Conservation (phyloP, 2,113 vertebrate genomes). For the Carettochelys insculpta region DNA sequence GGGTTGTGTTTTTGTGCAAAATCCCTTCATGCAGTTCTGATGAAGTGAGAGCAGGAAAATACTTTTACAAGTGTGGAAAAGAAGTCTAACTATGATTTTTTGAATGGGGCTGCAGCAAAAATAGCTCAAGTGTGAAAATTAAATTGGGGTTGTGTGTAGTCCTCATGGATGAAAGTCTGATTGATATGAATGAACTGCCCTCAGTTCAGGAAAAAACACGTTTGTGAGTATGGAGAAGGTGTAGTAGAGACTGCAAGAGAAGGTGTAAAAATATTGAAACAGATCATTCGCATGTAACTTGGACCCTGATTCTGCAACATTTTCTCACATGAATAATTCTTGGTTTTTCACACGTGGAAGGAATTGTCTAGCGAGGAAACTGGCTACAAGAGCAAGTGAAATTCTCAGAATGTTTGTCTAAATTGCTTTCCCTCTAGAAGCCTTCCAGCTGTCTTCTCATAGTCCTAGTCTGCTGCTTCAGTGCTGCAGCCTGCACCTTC, state of each 20-base stretch:
- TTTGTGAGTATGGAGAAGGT: neutral
- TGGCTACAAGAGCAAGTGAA: neutral
- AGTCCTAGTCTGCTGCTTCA: neutral
- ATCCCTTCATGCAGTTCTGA: conserved; percentile 2
- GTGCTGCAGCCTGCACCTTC: neutral
- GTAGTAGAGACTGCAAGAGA: neutral
- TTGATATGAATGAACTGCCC: neutral
- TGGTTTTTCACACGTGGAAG: neutral
- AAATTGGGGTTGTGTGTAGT: neutral
- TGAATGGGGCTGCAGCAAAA: conserved; percentile 24
- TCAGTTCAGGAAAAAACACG: conserved; percentile 26
- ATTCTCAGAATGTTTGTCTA: neutral
- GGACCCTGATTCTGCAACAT: neutral
- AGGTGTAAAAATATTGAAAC: neutral
- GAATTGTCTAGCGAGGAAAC: neutral
- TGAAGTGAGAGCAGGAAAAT: neutral
- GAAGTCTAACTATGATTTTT: neutral
- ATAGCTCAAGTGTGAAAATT: neutral
- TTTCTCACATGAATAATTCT: neutral
- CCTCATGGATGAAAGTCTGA: neutral
- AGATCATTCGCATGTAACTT: neutral
- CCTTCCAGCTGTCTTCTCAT: neutral
- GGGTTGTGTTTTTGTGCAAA: neutral
- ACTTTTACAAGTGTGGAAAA: conserved; percentile 3
- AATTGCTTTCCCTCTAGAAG: neutral